A percentile compares a stretch with the other conserved stretches of the same genome.
These are phyloP conservation scores for Pitangus sulphuratus DNA, from an alignment of 2,797 vertebrate genomes.

Conservation along the genomic window DNA sequence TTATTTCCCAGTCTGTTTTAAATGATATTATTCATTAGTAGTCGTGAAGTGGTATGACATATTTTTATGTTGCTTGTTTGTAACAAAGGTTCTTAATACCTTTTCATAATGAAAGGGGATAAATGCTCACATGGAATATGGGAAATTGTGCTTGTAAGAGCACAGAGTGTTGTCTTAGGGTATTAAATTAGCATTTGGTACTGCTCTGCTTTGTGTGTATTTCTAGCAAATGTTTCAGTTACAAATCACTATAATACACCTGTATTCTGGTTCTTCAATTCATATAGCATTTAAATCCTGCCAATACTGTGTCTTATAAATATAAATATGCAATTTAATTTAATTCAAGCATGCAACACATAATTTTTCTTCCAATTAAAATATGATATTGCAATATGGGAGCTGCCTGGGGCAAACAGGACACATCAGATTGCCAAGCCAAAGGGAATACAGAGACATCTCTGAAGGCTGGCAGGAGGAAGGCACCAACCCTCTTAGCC, in stretches of 20 bases:
- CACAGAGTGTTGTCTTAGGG: slow-evolving; percentile 23
- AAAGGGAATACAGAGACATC: neutral
- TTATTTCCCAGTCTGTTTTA: slow-evolving; percentile 59
- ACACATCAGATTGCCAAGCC: neutral
- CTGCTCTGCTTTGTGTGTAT: slow-evolving; percentile 25
- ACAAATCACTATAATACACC: slow-evolving; percentile 57
- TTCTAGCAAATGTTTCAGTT: slow-evolving; percentile 47
- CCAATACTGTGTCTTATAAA: slow-evolving; percentile 44
- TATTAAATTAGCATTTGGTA: slow-evolving; percentile 59
- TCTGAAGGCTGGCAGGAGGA: neutral
- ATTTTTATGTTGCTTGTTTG: slow-evolving; percentile 57
- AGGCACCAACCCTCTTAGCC: too few relatives aligned
- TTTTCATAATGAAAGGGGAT: slow-evolving; percentile 48
- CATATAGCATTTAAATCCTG: slow-evolving; percentile 36
- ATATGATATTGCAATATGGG: neutral
- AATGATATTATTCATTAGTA: slow-evolving; percentile 62
- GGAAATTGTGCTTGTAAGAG: slow-evolving; percentile 22
- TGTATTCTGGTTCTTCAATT: slow-evolving; percentile 40
- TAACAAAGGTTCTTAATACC: slow-evolving; percentile 40
- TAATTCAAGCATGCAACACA: slow-evolving; percentile 46
- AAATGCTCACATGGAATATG: slow-evolving; percentile 11
- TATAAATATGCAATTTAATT: slow-evolving; percentile 62
- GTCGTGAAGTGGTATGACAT: slow-evolving; percentile 39
- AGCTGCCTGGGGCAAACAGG: slow-evolving; percentile 38
- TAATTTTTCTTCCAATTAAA: slow-evolving; percentile 62